Evolutionary conservation across 2,113 vertebrate genomes (phyloP), one percentile per base, ranked within the genome.

Genomic region (Peromyscus leucopus): DNA sequence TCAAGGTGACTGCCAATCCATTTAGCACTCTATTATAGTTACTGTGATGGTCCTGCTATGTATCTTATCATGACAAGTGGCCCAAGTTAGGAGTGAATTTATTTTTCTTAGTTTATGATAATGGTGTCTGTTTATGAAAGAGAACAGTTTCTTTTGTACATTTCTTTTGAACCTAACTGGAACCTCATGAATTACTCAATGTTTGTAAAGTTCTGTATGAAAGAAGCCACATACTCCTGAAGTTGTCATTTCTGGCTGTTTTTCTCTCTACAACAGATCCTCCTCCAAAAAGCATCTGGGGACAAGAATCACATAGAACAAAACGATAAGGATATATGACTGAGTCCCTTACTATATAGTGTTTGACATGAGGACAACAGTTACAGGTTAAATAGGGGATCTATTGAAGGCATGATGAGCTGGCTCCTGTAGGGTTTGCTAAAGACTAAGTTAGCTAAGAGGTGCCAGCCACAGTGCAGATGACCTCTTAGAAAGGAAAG

Each of bases 281-380:
- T 75, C 39, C 85, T 8, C 85, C 65, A 86, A 82, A 91, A 4
- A 95, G 28, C 21, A 76, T 96, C 92, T 85, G 11, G 63, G 69
- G 84, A 82, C 46, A 91, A 86, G 94, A 51, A 46, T 59, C 63
- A 83, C 61, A 55, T 57, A 11, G 63, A 63, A 42, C 65, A 95
- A 79, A 94, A 79, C 36, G 67, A 21, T 88, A 94, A 84, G 10
- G 7, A 57, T 59, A 75, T 9, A 39, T 24, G 57, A 84, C 48
- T 21, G 51, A 87, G 61, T 84, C 61, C 9, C n/a, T 95, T 67
- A 0, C 2, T 42, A 93, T n/a, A 78, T 17, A 91, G 15, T 5
- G 26, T 82, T 93, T 88, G 46, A 6, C 7, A 1, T n/a, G 65
- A 26, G 85, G 85, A 71, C 31, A n/a, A 36, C 17, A 26, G 51